Conservation (phyloP, 2,888 invertebrate species). For the Salpingus planirostris region DNA sequence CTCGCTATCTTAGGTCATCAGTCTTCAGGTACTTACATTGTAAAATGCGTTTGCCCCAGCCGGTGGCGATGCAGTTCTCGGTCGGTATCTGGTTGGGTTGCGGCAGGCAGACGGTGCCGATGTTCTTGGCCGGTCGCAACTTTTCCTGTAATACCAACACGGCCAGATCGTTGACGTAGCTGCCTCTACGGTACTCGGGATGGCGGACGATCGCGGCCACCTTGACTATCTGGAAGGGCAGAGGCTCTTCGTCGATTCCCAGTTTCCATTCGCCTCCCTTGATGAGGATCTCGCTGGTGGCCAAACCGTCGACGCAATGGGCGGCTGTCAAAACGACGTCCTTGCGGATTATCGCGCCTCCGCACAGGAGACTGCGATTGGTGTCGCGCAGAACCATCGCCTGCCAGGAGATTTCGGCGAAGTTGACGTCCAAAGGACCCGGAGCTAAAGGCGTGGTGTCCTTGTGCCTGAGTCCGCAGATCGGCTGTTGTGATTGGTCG, state of each 20-base stretch:
- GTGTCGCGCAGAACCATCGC: slow-evolving; percentile 69
- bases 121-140: slow-evolving; percentile 56
- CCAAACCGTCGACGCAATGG: slow-evolving; percentile 60
- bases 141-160: slow-evolving; percentile 59
- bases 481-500: slow-evolving; percentile 3
- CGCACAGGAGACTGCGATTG: slow-evolving; percentile 65
- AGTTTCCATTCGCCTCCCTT: slow-evolving; percentile 81
- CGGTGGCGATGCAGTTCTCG: slow-evolving; percentile 63
- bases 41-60: slow-evolving; percentile 74
- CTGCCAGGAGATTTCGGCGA: slow-evolving; percentile 82
- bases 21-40: slow-evolving; percentile 55
- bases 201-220: slow-evolving; percentile 62
- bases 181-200: slow-evolving; percentile 56
- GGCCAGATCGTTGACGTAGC: slow-evolving; percentile 59
- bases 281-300: slow-evolving; percentile 58
- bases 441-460: slow-evolving; percentile 47
- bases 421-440: slow-evolving; percentile 52
- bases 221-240: slow-evolving; percentile 68
- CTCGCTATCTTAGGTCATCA: slow-evolving; percentile 1
- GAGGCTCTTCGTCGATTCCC: slow-evolving; percentile 70
- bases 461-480: slow-evolving; percentile 21
- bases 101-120: slow-evolving; percentile 65
- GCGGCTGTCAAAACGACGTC: slow-evolving; percentile 70
- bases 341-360: slow-evolving; percentile 67
- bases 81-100: slow-evolving; percentile 50